These are phyloP conservation scores for Tragelaphus buxtoni DNA, from an alignment of 2,113 vertebrate species.

Conservation along the genomic window DNA sequence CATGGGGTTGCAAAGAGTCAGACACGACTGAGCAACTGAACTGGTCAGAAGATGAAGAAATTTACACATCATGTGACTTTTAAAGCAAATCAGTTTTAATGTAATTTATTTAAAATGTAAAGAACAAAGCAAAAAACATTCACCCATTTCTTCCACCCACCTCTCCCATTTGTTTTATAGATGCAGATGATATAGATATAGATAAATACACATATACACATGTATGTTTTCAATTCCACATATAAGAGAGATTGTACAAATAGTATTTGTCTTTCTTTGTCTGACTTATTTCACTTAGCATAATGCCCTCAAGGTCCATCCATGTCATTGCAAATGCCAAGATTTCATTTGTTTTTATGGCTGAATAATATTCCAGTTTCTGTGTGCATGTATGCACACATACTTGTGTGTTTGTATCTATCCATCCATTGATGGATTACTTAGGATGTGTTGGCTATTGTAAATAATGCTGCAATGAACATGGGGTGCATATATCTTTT, in stretches of 20 bases:
- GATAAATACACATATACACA: not conserved
- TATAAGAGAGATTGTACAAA: not conserved
- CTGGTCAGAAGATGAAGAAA: not conserved
- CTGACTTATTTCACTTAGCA: not conserved
- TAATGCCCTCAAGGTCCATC: not conserved
- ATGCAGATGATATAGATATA: not conserved
- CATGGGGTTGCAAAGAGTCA: too few species aligned
- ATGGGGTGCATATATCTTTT: not conserved
- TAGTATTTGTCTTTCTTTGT: not conserved
- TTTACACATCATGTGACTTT: not conserved
- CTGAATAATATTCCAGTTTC: not conserved
- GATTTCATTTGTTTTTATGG: not conserved
- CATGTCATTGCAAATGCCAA: not conserved
- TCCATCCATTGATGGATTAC: not conserved
- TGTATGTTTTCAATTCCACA: not conserved
- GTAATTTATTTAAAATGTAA: not conserved
- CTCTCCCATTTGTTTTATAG: not conserved
- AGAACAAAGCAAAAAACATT: not conserved
- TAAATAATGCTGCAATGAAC: not conserved
- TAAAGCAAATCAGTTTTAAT: not conserved
- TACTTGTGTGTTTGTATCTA: not conserved
- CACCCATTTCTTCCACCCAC: not conserved
- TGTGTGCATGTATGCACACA: accelerated
- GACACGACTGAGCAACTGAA: too few species aligned
- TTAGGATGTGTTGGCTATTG: not conserved